A percentile compares a stretch with the other conserved stretches of the same genome.
Evolutionary conservation across 2,797 vertebrate species (phyloP).

Genomic region (Chelonia mydas): DNA sequence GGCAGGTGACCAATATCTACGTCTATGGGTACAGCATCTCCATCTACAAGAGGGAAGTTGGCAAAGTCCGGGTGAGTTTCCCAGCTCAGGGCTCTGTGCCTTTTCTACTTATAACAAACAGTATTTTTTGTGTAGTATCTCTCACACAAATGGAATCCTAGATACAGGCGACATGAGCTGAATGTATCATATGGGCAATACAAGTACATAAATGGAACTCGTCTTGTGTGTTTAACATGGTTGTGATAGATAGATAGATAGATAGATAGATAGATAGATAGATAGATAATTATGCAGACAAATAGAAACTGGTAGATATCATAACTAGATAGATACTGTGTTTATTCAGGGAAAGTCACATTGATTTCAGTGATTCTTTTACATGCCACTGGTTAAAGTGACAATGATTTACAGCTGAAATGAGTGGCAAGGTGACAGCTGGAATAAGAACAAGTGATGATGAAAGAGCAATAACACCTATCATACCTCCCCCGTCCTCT

Average conservation of each 20-base stretch:
- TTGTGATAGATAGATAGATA: too few species aligned
- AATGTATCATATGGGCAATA: not conserved
- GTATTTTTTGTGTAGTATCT: not conserved
- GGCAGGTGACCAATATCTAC: conserved; percentile 71
- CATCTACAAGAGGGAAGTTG: conserved; percentile 77
- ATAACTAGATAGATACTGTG: not conserved
- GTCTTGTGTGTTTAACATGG: too few species aligned
- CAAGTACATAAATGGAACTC: not conserved
- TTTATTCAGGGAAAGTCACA: not conserved
- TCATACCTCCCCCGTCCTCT: not conserved
- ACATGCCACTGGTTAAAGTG: not conserved
- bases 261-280: too few species aligned
- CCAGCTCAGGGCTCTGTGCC: not conserved
- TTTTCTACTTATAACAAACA: not conserved
- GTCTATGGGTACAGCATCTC: conserved; percentile 72
- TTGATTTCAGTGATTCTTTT: not conserved
- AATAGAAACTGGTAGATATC: too few species aligned
- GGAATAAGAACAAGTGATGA: not conserved
- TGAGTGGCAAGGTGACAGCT: not conserved
- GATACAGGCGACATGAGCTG: not conserved
- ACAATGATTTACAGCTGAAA: not conserved
- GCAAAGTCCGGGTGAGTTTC: conserved; percentile 80
- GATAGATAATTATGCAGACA: too few species aligned
- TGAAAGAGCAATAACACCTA: not conserved
- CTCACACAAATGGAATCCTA: not conserved